Evolutionary conservation across 2,888 invertebrate species (phyloP).

Genomic region (Ennomos erosarius): DNA sequence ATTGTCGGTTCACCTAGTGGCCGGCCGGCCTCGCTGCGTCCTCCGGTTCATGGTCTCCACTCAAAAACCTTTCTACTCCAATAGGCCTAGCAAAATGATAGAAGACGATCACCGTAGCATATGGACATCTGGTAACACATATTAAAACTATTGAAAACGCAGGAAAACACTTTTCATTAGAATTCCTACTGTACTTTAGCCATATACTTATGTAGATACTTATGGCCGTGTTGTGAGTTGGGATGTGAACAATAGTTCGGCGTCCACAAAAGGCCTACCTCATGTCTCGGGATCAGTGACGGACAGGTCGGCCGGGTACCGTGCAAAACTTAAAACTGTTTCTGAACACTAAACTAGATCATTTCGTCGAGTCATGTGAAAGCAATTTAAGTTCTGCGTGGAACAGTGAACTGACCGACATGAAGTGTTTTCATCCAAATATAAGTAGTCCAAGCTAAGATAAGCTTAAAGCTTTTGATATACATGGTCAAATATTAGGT

Average conservation of each 20-base stretch:
- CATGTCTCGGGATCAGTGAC: slow-evolving; percentile 36
- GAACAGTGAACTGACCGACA: slow-evolving; percentile 49
- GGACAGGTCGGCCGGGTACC: slow-evolving; percentile 43
- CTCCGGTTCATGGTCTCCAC: no score
- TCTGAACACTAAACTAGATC: slow-evolving; percentile 26
- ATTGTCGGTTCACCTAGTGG: no score
- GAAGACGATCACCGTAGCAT: no score
- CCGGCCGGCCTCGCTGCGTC: no score
- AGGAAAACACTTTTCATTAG: neutral
- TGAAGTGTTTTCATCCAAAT: slow-evolving; percentile 35
- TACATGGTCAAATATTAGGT: no score
- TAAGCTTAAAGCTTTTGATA: neutral
- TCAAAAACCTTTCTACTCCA: no score
- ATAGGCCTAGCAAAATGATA: no score
- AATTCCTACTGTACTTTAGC: slow-evolving; percentile 31
- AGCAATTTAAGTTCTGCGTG: slow-evolving; percentile 66
- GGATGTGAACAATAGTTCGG: slow-evolving; percentile 48
- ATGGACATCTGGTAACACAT: no score
- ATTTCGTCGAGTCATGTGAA: slow-evolving; percentile 62
- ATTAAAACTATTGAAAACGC: neutral
- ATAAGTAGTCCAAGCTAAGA: slow-evolving; percentile 17
- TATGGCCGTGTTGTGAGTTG: slow-evolving; percentile 44
- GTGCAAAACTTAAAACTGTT: slow-evolving; percentile 39
- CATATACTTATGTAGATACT: slow-evolving; percentile 8
- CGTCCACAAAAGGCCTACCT: slow-evolving; percentile 31